A percentile compares a stretch with the other conserved stretches of the same genome.
Evolutionary conservation across 2,797 vertebrate genomes (phyloP).

Genomic region (Molossus molossus): DNA sequence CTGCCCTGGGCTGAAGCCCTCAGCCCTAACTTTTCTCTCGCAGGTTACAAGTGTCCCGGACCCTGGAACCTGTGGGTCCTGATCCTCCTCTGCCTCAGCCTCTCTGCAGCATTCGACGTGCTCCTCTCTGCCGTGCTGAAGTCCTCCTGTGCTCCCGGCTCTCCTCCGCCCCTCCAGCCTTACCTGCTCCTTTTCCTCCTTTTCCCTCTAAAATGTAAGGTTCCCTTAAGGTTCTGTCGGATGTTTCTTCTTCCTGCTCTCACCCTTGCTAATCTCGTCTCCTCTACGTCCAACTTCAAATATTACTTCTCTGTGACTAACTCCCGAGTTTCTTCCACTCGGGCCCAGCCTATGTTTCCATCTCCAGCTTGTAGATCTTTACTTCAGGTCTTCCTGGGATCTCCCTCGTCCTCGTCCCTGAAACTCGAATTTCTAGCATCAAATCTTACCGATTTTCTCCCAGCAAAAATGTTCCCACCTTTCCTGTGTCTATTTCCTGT

Average conservation of each 20-base stretch:
- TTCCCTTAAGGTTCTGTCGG: background rate
- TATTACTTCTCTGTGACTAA: background rate
- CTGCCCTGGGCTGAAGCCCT: no score
- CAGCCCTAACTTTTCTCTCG: background rate
- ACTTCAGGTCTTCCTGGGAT: no score
- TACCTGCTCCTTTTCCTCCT: background rate
- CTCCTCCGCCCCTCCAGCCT: background rate
- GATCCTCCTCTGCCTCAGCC: background rate
- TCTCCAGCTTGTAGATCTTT: no score
- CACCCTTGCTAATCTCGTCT: background rate
- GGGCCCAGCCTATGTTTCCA: background rate
- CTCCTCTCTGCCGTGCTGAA: accelerated
- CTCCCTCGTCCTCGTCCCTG: background rate
- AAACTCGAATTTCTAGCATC: background rate
- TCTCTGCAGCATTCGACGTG: background rate
- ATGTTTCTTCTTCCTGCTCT: background rate
- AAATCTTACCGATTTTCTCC: background rate
- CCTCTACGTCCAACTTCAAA: background rate
- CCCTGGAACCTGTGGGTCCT: background rate
- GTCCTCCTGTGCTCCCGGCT: background rate
- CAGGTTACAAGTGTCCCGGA: background rate
- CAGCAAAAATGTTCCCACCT: background rate
- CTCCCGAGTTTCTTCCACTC: background rate
- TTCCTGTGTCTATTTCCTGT: background rate
- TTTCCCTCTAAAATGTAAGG: background rate